Conservation (phyloP, 2,113 vertebrate species). For the Meleagris gallopavo region DNA sequence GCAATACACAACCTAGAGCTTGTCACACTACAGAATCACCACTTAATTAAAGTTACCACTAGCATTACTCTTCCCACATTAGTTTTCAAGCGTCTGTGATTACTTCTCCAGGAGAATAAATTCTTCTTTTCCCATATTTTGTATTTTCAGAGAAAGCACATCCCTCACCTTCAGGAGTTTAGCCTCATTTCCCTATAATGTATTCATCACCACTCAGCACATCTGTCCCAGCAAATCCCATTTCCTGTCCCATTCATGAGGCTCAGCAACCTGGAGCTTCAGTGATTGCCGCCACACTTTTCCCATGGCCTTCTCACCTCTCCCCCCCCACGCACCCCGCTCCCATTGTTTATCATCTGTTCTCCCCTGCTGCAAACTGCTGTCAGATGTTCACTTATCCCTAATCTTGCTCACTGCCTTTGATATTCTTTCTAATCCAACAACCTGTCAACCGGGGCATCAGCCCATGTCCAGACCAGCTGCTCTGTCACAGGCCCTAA, state of each 20-base stretch:
- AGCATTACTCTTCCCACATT: background rate
- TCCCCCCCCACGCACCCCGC: conserved; percentile 60
- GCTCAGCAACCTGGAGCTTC: conserved; percentile 79
- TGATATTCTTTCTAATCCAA: conserved; percentile 82
- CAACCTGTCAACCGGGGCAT: conserved; percentile 79
- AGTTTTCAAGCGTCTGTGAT: background rate
- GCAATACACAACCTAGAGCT: background rate
- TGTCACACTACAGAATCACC: rapidly evolving
- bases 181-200: conserved; percentile 74
- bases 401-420: conserved; percentile 80
- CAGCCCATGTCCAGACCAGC: conserved; percentile 80
- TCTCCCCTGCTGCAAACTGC: conserved; percentile 79
- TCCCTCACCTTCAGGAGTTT: conserved; percentile 67
- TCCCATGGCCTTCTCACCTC: conserved; percentile 84
- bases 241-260: conserved; percentile 82
- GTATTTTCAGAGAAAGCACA: conserved; percentile 41
- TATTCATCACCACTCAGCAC: conserved; percentile 78
- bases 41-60: background rate
- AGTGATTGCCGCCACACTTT: conserved; percentile 80
- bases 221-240: conserved; percentile 80
- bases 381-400: conserved; percentile 80
- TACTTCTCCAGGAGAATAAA: background rate
- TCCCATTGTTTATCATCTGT: conserved; percentile 83
- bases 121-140: background rate
- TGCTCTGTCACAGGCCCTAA: conserved; percentile 75